Conservation (phyloP, 1,140 invertebrate species). For the Archegozetes longisetosus region DNA sequence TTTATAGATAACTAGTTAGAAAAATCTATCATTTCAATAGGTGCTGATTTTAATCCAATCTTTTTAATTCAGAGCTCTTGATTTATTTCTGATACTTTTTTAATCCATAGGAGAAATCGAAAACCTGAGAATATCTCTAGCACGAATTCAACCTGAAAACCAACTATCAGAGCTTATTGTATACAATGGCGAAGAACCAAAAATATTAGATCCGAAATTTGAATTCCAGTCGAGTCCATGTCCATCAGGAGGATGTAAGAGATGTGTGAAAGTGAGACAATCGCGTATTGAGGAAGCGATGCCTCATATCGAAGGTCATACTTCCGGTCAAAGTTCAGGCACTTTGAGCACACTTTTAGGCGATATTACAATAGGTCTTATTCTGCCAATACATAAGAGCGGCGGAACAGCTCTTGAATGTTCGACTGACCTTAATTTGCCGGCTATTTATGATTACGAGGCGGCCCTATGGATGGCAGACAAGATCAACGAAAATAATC, state of each 20-base stretch:
- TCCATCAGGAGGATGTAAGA: background rate
- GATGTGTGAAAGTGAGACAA: conserved; percentile 7
- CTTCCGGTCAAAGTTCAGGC: background rate
- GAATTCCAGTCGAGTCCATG: background rate
- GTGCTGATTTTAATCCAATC: background rate
- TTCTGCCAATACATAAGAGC: conserved; percentile 25
- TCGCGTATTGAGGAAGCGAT: background rate
- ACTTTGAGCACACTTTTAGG: too few species aligned
- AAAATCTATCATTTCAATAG: background rate
- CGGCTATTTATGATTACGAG: conserved; percentile 32
- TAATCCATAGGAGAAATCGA: conserved; percentile 3
- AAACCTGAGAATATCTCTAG: background rate
- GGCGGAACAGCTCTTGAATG: conserved; percentile 21
- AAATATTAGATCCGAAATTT: background rate
- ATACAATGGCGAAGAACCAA: conserved; percentile 8
- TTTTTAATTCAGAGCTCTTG: background rate
- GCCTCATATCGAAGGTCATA: background rate
- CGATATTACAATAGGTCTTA: conserved; percentile 10
- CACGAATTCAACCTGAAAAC: background rate
- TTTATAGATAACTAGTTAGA: background rate
- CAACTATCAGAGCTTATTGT: background rate
- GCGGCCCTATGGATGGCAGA: conserved; percentile 34
- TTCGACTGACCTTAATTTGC: conserved; percentile 20
- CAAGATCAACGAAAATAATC: conserved; percentile 29
- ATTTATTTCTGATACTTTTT: conserved; percentile 4